A percentile compares a stretch with the other conserved stretches of the same genome.
Conservation (phyloP, 2,888 invertebrate genomes). For the Hirtodrosophila histrioides region DNA sequence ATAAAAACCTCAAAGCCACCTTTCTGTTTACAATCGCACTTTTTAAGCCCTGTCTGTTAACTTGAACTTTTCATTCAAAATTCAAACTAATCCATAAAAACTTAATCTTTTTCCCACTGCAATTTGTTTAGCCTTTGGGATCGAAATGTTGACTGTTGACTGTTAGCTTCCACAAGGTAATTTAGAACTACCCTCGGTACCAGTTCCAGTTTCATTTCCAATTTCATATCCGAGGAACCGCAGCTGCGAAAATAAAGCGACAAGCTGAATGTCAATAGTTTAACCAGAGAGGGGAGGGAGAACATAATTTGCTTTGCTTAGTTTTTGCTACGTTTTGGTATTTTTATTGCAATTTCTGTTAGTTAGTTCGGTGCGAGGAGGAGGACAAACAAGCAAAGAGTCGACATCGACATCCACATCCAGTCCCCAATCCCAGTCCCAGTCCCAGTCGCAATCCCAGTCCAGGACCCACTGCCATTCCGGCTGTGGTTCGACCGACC, state of each 20-base stretch:
- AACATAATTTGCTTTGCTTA: conserved; percentile 78
- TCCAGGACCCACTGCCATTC: conserved; percentile 5
- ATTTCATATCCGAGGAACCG: conserved; percentile 41
- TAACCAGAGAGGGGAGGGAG: conserved; percentile 4
- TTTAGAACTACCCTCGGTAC: neutral
- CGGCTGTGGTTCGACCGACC: conserved; percentile 63
- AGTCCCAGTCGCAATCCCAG: neutral
- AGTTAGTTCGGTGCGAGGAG: conserved; percentile 53
- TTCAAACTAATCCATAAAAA: neutral
- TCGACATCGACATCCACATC: neutral
- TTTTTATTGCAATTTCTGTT: conserved; percentile 80
- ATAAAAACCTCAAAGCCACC: no score
- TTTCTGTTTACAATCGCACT: no score
- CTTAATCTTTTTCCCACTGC: neutral
- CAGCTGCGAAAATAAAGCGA: conserved; percentile 42
- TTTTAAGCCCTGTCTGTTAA: no score
- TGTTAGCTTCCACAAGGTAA: conserved; percentile 20
- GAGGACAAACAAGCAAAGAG: conserved; percentile 40
- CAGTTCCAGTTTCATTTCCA: conserved; percentile 24
- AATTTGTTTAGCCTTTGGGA: conserved; percentile 9
- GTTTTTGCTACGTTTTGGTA: conserved; percentile 78
- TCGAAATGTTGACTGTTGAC: conserved; percentile 24
- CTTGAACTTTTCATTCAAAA: neutral
- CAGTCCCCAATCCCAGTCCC: no score
- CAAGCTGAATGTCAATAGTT: conserved; percentile 70